phyloP scores from a whole-genome alignment of 2,888 invertebrate species.

The Heteromyza rotundicornis region DNA sequence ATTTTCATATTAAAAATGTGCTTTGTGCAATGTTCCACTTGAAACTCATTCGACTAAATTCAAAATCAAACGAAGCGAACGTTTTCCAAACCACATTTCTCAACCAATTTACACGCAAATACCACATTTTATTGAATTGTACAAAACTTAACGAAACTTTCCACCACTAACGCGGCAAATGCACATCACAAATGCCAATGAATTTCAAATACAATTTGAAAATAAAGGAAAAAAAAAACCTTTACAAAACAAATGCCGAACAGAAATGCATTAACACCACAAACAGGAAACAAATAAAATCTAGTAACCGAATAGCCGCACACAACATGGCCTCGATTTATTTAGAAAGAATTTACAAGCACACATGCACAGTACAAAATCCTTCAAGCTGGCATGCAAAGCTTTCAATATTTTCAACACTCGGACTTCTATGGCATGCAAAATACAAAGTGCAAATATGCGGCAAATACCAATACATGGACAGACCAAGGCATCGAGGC shows the following conservation, averaged over 20 bases:
- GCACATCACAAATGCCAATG: not conserved
- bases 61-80: not conserved
- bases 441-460: not conserved
- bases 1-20: too few relatives aligned
- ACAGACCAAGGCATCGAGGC: too few relatives aligned
- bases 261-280: not conserved
- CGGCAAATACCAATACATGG: not conserved
- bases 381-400: slow-evolving; percentile 2
- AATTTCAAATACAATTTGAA: not conserved
- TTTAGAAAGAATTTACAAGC: not conserved
- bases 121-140: not conserved
- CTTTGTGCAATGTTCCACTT: too few relatives aligned
- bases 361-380: not conserved
- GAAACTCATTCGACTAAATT: not conserved
- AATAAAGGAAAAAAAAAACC: too few relatives aligned
- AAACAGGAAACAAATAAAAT: not conserved
- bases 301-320: not conserved
- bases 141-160: not conserved
- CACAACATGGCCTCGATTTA: not conserved
- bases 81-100: not conserved
- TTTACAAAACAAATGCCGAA: not conserved
- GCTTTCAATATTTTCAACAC: slow-evolving; percentile 3
- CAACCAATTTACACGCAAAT: not conserved
- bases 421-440: not conserved
- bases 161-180: not conserved